A percentile compares a stretch with the other conserved stretches of the same genome.
These are phyloP conservation scores for Sesamia nonagrioides DNA, from an alignment of 1,140 invertebrate species.

Conservation along the genomic window DNA sequence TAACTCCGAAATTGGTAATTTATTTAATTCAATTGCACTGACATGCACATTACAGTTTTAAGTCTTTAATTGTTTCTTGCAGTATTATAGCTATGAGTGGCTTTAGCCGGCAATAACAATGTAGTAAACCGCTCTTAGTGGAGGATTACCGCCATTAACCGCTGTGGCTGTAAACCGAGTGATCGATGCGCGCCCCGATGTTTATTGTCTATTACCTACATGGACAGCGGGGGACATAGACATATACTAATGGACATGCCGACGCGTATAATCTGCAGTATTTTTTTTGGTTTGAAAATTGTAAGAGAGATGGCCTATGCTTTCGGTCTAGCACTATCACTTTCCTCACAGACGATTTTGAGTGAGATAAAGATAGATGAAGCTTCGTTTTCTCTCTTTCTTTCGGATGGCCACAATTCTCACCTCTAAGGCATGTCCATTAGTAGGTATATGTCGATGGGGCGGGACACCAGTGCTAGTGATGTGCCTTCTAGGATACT, in stretches of 20 bases:
- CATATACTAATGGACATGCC: too few species aligned
- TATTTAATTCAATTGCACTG: slow-evolving; percentile 1
- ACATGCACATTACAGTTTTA: slow-evolving; percentile 29
- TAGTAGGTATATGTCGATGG: too few species aligned
- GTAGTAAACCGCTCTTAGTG: slow-evolving; percentile 77
- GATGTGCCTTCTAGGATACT: slow-evolving; percentile 46
- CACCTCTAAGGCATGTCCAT: too few species aligned
- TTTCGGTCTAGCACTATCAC: too few species aligned
- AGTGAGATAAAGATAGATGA: too few species aligned
- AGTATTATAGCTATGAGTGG: slow-evolving; percentile 48
- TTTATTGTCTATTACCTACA: slow-evolving; percentile 67
- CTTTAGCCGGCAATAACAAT: slow-evolving; percentile 59
- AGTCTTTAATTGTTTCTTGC: slow-evolving; percentile 49
- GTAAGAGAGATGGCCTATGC: too few species aligned
- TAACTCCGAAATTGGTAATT: not conserved
- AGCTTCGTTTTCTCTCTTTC: too few species aligned
- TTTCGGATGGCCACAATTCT: too few species aligned
- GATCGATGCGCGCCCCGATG: slow-evolving; percentile 76
- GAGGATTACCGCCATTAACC: slow-evolving; percentile 82
- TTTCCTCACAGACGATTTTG: too few species aligned
- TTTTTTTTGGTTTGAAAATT: too few species aligned
- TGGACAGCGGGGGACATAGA: slow-evolving; percentile 59
- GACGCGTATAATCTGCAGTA: too few species aligned
- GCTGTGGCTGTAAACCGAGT: slow-evolving; percentile 76
- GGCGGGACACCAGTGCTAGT: slow-evolving; percentile 44